phyloP scores from a whole-genome alignment of 2,113 vertebrate species.

The Channa argus region DNA sequence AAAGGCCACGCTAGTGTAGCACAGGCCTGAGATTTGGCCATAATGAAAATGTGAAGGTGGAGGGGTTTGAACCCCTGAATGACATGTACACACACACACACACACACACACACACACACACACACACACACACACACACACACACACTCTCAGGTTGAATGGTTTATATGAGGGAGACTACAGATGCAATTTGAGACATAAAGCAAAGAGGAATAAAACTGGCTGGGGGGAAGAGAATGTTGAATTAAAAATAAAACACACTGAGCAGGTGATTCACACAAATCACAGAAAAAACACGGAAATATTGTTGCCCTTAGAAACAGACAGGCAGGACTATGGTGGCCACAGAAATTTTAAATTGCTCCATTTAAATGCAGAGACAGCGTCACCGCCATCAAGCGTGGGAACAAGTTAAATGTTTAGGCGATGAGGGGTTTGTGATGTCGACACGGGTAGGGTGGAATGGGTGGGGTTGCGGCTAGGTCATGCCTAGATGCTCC shows the following conservation, averaged over 20 bases:
- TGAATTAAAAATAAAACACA: slow-evolving; percentile 9
- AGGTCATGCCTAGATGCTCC: slow-evolving; percentile 82
- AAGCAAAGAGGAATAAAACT: slow-evolving; percentile 26
- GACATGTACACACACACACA: slow-evolving; percentile 39
- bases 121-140: slow-evolving; percentile 14
- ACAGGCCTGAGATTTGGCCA: slow-evolving; percentile 80
- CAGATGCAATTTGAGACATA: slow-evolving; percentile 36
- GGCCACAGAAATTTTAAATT: slow-evolving; percentile 77
- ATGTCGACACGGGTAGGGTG: neutral
- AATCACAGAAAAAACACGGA: slow-evolving; percentile 14
- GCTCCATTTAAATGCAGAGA: slow-evolving; percentile 59
- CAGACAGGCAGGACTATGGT: slow-evolving; percentile 10
- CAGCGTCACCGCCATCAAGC: slow-evolving; percentile 58
- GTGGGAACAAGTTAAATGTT: slow-evolving; percentile 77
- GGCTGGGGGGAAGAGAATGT: slow-evolving; percentile 5
- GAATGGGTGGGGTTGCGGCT: slow-evolving; percentile 72
- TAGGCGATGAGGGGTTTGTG: slow-evolving; percentile 46
- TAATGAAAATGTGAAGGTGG: slow-evolving; percentile 85
- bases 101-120: slow-evolving; percentile 9
- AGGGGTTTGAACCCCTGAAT: slow-evolving; percentile 69
- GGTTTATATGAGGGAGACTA: slow-evolving; percentile 40
- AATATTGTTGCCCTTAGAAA: slow-evolving; percentile 38
- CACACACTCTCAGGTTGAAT: slow-evolving; percentile 33
- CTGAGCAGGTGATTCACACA: slow-evolving; percentile 11
- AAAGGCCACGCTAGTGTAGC: slow-evolving; percentile 80